Conservation (phyloP, 2,797 vertebrate species). For the Gambelia wislizenii region DNA sequence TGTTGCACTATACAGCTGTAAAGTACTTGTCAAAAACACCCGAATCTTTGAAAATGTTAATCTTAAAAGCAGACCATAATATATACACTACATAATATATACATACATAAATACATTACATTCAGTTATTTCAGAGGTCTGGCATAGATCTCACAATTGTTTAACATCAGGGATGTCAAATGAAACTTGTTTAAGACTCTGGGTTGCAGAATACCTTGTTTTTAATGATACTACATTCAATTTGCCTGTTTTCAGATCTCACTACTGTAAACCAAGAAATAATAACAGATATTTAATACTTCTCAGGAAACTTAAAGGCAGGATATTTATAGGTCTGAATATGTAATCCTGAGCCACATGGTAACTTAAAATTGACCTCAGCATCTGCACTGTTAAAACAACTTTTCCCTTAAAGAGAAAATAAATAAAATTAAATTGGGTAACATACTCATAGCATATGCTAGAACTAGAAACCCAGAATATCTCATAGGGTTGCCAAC, state of each 20-base stretch:
- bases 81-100: neutral
- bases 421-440: neutral
- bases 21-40: neutral
- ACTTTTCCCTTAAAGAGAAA: neutral
- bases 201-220: neutral
- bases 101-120: neutral
- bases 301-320: neutral
- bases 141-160: neutral
- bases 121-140: neutral
- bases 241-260: neutral
- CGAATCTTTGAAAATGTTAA: neutral
- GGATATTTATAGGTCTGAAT: neutral
- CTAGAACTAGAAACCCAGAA: neutral
- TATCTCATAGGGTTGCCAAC: neutral
- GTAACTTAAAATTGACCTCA: neutral
- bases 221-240: neutral
- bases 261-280: fast-evolving
- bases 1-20: too few species aligned
- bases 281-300: neutral
- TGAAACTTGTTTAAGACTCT: neutral
- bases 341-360: neutral
- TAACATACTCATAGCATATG: neutral
- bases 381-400: conserved; percentile 22
- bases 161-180: neutral
- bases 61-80: neutral